Evolutionary conservation across 2,797 vertebrate species (phyloP).

Genomic region (Pangasius krempfi): DNA sequence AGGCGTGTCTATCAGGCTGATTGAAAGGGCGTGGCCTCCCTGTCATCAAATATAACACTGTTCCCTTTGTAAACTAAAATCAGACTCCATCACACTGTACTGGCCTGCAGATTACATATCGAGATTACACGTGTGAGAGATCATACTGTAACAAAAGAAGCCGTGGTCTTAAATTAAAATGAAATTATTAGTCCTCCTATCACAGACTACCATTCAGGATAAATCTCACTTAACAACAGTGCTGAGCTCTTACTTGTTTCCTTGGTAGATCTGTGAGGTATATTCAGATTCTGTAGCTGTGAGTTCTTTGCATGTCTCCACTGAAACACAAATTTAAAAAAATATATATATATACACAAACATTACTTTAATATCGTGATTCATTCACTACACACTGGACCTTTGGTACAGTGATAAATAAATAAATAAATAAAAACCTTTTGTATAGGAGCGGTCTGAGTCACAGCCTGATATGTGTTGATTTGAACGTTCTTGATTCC

Average conservation of each 20-base stretch:
- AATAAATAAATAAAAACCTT: conserved; percentile 61
- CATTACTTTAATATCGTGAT: not conserved
- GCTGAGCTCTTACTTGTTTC: conserved; percentile 85
- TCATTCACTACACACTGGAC: not conserved
- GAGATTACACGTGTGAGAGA: not conserved
- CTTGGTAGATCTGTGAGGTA: conserved; percentile 92
- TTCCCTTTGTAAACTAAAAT: not conserved
- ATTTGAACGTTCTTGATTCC: conserved; percentile 63
- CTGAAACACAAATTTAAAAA: conserved; percentile 55
- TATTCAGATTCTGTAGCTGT: conserved; percentile 86
- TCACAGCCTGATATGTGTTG: conserved; percentile 62
- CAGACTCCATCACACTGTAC: not conserved
- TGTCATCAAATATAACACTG: too few species aligned
- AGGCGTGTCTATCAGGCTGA: not conserved
- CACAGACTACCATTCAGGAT: not conserved
- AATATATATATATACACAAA: not conserved
- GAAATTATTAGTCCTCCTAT: not conserved
- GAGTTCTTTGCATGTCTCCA: conserved; percentile 83
- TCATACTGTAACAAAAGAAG: not conserved
- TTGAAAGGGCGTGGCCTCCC: not conserved
- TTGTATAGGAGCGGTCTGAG: conserved; percentile 66
- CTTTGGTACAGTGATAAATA: too few species aligned
- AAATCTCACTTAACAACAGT: not conserved
- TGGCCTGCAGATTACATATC: not conserved
- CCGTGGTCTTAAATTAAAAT: not conserved